These are phyloP conservation scores for Troides oblongomaculatus DNA, from an alignment of 2,888 invertebrate species.

Conservation along the genomic window DNA sequence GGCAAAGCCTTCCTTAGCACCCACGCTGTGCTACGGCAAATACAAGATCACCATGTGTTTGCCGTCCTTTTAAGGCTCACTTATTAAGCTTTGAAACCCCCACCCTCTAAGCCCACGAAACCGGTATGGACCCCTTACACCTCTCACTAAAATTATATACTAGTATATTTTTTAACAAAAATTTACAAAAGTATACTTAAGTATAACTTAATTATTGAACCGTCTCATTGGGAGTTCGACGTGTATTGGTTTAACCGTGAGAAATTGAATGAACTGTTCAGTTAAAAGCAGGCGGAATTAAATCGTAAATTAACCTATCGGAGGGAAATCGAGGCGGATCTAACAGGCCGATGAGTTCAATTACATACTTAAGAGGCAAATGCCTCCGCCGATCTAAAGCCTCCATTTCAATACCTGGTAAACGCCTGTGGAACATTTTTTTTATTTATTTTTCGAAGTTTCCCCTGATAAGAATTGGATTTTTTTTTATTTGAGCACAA, in stretches of 20 bases:
- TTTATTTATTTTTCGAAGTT: background rate
- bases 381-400: background rate
- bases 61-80: too few relatives aligned
- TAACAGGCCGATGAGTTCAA: conserved; percentile 1
- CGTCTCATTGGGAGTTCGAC: background rate
- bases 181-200: background rate
- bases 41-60: too few relatives aligned
- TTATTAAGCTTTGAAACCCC: too few relatives aligned
- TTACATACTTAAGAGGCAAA: conserved; percentile 8
- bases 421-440: background rate
- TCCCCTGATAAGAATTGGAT: background rate
- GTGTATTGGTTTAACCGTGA: background rate
- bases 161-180: background rate
- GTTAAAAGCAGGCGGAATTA: conserved; percentile 10
- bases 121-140: too few relatives aligned
- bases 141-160: too few relatives aligned
- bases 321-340: conserved; percentile 16
- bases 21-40: too few relatives aligned
- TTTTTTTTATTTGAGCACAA: background rate
- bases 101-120: too few relatives aligned
- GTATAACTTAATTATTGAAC: background rate
- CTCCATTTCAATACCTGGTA: background rate
- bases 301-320: conserved; percentile 19
- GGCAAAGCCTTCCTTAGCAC: too few relatives aligned
- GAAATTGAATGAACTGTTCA: background rate